phyloP scores from a whole-genome alignment of 2,113 vertebrate genomes.

The Phalacrocorax aristotelis region DNA sequence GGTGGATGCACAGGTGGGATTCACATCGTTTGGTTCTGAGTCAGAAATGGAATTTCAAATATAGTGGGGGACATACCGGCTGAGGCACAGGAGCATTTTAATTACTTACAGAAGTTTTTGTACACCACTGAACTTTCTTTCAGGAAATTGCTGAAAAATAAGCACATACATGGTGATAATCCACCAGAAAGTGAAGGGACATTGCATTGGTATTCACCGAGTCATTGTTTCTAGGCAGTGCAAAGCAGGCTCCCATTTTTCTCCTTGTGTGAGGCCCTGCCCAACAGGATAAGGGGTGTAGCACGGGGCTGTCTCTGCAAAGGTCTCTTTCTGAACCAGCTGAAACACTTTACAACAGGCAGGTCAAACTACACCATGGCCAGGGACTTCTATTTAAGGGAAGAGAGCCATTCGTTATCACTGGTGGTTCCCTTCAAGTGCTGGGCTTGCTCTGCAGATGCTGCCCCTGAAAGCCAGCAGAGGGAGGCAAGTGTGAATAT shows the following conservation, averaged over 20 bases:
- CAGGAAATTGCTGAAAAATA: background rate
- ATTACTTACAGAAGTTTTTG: background rate
- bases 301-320: accelerated
- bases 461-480: background rate
- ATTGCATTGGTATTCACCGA: background rate
- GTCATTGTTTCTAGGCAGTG: accelerated
- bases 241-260: background rate
- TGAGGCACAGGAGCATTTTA: background rate
- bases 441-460: background rate
- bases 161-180: background rate
- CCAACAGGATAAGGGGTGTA: accelerated
- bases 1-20: background rate
- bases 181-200: background rate
- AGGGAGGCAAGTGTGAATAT: background rate
- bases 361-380: background rate
- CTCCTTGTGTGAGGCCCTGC: background rate
- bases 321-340: background rate
- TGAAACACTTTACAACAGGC: background rate
- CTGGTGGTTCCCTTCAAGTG: background rate
- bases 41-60: background rate
- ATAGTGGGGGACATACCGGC: accelerated
- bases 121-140: background rate
- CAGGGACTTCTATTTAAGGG: background rate
- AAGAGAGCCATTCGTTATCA: background rate
- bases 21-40: background rate